A percentile compares a stretch with the other conserved stretches of the same genome.
Evolutionary conservation across 1,140 invertebrate species (phyloP).

Genomic region (Nilaparvata lugens): DNA sequence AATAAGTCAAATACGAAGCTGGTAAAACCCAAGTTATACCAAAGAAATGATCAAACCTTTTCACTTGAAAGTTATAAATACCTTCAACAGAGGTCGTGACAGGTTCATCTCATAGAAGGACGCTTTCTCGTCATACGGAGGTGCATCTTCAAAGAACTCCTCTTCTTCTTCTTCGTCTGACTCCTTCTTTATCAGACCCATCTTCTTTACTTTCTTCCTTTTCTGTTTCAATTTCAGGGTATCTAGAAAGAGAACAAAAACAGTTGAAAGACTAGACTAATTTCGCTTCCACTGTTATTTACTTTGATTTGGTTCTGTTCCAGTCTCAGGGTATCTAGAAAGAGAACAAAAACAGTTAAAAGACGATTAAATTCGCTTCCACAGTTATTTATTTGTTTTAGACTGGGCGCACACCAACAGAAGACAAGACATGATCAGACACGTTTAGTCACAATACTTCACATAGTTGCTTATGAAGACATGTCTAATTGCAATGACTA

Average conservation of each 20-base stretch:
- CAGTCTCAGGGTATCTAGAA: constrained; percentile 37
- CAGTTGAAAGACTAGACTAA: no score
- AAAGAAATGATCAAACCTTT: no score
- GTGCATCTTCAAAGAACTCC: constrained; percentile 67
- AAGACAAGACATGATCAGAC: no score
- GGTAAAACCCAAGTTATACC: no score
- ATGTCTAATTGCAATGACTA: no score
- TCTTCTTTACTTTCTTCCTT: constrained; percentile 34
- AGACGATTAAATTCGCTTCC: no score
- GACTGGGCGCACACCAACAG: no score
- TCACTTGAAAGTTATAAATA: constrained; percentile 29
- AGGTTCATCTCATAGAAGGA: constrained; percentile 91
- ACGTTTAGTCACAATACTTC: no score
- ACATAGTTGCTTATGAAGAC: no score
- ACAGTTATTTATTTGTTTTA: constrained; percentile 36
- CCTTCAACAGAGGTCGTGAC: constrained; percentile 77
- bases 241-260: constrained; percentile 26
- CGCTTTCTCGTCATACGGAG: constrained; percentile 54
- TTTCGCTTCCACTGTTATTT: no score
- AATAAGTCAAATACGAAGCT: no score
- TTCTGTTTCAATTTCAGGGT: constrained; percentile 40
- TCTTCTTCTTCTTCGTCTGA: constrained; percentile 44
- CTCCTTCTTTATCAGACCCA: constrained; percentile 26
- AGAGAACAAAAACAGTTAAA: constrained; percentile 20
- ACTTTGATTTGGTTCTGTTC: constrained; percentile 36